Evolutionary conservation across 2,888 invertebrate species (phyloP).

Genomic region (Harmothoe impar): DNA sequence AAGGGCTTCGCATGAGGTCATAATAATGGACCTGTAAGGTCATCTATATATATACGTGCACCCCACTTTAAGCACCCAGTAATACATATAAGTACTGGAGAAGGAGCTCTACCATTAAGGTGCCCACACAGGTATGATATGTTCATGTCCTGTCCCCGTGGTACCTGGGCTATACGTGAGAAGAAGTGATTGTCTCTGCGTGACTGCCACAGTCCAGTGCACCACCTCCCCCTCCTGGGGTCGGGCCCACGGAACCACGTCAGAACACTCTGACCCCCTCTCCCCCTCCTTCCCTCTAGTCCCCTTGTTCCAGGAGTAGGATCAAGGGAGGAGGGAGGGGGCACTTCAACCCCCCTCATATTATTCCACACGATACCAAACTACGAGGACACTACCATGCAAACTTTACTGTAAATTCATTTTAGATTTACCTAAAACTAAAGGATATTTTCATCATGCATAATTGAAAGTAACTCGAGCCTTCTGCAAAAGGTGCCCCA

Average conservation of each 20-base stretch:
- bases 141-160: too few relatives aligned
- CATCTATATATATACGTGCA: too few relatives aligned
- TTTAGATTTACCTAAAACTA: too few relatives aligned
- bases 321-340: not conserved
- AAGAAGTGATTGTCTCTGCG: conserved; percentile 28
- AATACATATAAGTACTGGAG: too few relatives aligned
- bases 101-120: too few relatives aligned
- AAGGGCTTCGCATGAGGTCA: too few relatives aligned
- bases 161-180: not conserved
- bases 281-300: not conserved
- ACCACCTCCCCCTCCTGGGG: not conserved
- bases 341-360: not conserved
- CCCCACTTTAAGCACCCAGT: too few relatives aligned
- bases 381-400: not conserved
- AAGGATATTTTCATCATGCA: too few relatives aligned
- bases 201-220: conserved; percentile 42
- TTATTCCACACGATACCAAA: not conserved
- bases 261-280: conserved; percentile 18
- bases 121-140: too few relatives aligned
- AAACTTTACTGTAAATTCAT: too few relatives aligned
- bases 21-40: too few relatives aligned
- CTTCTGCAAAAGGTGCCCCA: not conserved
- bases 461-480: too few relatives aligned
- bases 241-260: not conserved
- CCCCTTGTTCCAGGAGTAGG: not conserved